Evolutionary conservation across 2,797 vertebrate genomes (phyloP).

Genomic region (Ctenochaetus hawaiiensis): DNA sequence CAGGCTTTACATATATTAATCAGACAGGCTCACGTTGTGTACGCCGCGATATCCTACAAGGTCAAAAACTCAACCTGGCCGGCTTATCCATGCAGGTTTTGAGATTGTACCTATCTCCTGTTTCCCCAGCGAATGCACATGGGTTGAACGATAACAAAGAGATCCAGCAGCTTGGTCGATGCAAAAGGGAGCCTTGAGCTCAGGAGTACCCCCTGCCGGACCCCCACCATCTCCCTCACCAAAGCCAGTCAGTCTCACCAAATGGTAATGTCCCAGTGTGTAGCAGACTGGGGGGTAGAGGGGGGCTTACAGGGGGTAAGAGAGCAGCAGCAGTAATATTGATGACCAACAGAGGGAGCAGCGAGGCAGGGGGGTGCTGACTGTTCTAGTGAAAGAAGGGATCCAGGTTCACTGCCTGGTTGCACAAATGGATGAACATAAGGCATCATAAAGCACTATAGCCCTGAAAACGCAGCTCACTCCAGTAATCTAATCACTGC

Average conservation of each 20-base stretch:
- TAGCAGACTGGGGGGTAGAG: conserved; percentile 61
- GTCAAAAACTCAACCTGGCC: conserved; percentile 40
- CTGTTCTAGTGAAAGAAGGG: conserved; percentile 7
- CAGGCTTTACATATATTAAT: conserved; percentile 6
- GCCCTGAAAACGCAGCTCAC: not conserved
- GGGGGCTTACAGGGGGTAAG: conserved; percentile 65
- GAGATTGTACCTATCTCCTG: conserved; percentile 28
- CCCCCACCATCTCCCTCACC: conserved; percentile 78
- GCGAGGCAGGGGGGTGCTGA: conserved; percentile 3
- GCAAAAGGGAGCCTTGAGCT: conserved; percentile 43
- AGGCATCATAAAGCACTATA: no score
- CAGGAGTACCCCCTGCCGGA: conserved; percentile 80
- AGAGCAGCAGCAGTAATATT: conserved; percentile 60
- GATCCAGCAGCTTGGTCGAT: conserved; percentile 44
- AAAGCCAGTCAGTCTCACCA: conserved; percentile 81
- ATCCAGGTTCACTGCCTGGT: conserved; percentile 5
- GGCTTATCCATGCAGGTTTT: conserved; percentile 36
- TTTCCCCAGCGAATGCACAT: conserved; percentile 53
- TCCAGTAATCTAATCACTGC: not conserved
- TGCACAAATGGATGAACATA: not conserved
- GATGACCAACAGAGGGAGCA: conserved; percentile 76
- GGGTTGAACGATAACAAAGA: conserved; percentile 74
- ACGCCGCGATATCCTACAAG: conserved; percentile 54
- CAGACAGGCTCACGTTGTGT: not conserved
- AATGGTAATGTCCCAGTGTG: conserved; percentile 84